Base-by-base conservation (phyloP, 2,113 vertebrate genomes). In the Cyanocitta stelleri region DNA sequence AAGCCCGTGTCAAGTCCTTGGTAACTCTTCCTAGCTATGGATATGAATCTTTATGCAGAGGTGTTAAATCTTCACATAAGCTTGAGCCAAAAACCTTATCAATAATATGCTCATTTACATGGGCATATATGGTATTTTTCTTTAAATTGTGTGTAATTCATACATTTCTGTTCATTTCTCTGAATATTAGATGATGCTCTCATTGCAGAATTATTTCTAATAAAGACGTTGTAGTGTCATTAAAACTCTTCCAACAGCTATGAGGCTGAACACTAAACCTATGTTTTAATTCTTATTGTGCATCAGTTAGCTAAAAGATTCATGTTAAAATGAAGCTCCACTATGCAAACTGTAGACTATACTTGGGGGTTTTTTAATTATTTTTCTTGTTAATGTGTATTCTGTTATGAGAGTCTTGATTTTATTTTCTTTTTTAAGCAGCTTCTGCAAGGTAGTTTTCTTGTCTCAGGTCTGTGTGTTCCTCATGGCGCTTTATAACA, bases 401-500 rank as follows among this genome's bases (percentile, higher is more conserved):
- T 95, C 44, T 94, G 39, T 87, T 87, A 83, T 41, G 15, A 75
- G 32, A 44, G 16, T n/a, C 71, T 77, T 66, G 26, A 39, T 88
- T 71, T 39, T n/a, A n/a, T 61, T 41, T 51, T 37, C 23, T 83
- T 81, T 81, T 68, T 94, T 85, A 96, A 94, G 85, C 77, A 76
- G 63, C 58, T 86, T 77, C 73, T 96, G 44, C 66, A 87, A 82
- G 81, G 64, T 93, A 96, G 95, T 96, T 98, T 97, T 93, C 91
- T 95, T 97, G 79, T 97, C 95, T 96, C 76, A 82, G 87, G 91
- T 96, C 93, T 96, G 14, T 95, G 74, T 93, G 68, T 95, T 97
- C 91, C 75, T 96, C 67, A n/a, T 87, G 86, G 96, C 81, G 67
- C 84, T 89, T 96, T 96, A 96, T 97, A 95, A 97, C 97, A 98